Conservation (phyloP, 2,888 invertebrate genomes). For the Perithous albicinctus region DNA sequence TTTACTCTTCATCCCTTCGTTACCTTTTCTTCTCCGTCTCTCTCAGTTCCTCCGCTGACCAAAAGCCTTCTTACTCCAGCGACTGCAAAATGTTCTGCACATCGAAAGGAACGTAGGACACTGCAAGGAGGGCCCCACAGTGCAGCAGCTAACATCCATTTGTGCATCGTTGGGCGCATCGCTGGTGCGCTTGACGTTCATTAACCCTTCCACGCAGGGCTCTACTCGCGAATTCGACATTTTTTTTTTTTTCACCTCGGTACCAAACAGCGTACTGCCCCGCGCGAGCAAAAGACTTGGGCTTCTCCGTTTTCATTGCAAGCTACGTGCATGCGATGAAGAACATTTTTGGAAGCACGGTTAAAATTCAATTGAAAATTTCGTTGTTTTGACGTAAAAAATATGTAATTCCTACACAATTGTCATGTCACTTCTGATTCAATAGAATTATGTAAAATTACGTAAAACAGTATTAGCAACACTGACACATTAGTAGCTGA, state of each 20-base stretch:
- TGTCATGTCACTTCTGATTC: no score
- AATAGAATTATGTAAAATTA: no score
- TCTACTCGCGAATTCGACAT: constrained; percentile 62
- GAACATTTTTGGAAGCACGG: constrained; percentile 19
- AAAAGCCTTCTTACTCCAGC: constrained; percentile 46
- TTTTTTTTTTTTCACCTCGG: constrained; percentile 43
- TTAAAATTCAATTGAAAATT: no score
- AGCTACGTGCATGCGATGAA: constrained; percentile 21
- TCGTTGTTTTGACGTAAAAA: no score
- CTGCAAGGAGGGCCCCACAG: constrained; percentile 48
- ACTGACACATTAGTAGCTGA: no score
- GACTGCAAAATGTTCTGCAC: constrained; percentile 59
- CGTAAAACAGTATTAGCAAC: no score
- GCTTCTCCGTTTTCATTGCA: constrained; percentile 6
- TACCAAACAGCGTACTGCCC: constrained; percentile 1
- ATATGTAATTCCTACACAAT: no score
- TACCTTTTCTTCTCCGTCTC: constrained; percentile 21
- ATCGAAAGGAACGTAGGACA: constrained; percentile 46
- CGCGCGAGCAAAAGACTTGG: constrained; percentile 5
- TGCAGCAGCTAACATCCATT: constrained; percentile 68
- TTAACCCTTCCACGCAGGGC: constrained; percentile 76
- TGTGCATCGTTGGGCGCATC: constrained; percentile 63
- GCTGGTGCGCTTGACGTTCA: constrained; percentile 76
- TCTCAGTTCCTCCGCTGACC: constrained; percentile 34
- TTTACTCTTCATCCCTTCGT: constrained; percentile 26